Percentiles rank a stretch among this genome's conserved stretches.
These are phyloP conservation scores for Vicugna pacos DNA, from an alignment of 2,113 vertebrate genomes.

Conservation along the genomic window DNA sequence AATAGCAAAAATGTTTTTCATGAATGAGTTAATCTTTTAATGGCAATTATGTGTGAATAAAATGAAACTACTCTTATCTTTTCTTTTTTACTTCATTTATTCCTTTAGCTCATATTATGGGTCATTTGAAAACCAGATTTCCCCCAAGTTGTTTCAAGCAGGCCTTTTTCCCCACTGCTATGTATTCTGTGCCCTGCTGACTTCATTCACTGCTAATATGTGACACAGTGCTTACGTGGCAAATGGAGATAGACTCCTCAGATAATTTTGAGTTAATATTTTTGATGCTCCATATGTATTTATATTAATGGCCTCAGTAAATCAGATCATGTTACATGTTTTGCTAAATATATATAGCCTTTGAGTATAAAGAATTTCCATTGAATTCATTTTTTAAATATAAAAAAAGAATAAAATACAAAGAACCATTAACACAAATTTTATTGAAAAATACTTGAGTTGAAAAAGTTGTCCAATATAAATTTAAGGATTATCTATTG, in stretches of 20 bases:
- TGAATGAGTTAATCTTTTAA: constrained; percentile 71
- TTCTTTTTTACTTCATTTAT: constrained; percentile 55
- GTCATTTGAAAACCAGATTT: constrained; percentile 36
- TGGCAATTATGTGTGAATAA: constrained; percentile 74
- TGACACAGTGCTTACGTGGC: not conserved
- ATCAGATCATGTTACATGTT: not conserved
- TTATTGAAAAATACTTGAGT: not conserved
- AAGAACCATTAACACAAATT: not conserved
- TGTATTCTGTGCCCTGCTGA: not conserved
- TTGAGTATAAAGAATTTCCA: not conserved
- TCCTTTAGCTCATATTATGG: constrained; percentile 24
- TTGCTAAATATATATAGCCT: constrained; percentile 5
- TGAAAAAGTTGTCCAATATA: not conserved
- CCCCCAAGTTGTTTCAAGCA: not conserved
- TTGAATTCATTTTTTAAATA: constrained; percentile 23
- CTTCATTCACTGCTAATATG: not conserved
- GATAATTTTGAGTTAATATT: not conserved
- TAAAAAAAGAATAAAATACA: not conserved
- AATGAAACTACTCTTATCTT: constrained; percentile 57
- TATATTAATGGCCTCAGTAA: not conserved
- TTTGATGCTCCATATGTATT: not conserved
- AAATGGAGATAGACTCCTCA: not conserved
- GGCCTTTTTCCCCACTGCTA: not conserved
- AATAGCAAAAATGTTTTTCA: constrained; percentile 60
- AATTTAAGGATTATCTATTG: not conserved